Percentiles rank a stretch among this genome's conserved stretches.
Conservation (phyloP, 2,113 vertebrate genomes). For the Benitochromis conjunctus region DNA sequence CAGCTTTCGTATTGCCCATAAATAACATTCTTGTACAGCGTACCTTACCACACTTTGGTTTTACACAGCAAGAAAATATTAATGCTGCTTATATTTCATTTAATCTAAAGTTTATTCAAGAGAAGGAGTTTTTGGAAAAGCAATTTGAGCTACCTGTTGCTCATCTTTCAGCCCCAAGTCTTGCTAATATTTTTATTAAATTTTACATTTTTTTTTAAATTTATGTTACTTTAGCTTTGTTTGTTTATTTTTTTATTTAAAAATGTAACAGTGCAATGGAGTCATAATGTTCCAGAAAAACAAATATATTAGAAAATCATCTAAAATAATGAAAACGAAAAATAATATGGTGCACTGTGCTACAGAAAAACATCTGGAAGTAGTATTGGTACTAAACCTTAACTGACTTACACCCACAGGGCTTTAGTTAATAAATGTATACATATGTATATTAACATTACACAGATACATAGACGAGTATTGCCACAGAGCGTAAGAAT, state of each 20-base stretch:
- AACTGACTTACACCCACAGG: background rate
- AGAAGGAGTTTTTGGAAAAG: background rate
- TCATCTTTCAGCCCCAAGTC: background rate
- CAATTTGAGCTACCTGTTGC: background rate
- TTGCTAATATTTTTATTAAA: background rate
- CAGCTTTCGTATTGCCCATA: background rate
- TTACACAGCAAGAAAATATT: background rate
- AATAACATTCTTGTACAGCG: background rate
- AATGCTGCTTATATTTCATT: background rate
- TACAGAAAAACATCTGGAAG: background rate
- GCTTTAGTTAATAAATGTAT: background rate
- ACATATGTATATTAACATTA: background rate
- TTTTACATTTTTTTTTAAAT: background rate
- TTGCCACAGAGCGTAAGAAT: background rate
- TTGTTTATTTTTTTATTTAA: background rate
- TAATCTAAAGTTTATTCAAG: background rate
- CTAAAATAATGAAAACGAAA: background rate
- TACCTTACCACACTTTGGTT: background rate
- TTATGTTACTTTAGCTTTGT: background rate
- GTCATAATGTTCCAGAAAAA: background rate
- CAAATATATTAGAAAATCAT: background rate
- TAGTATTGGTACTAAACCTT: background rate
- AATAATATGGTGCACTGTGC: background rate
- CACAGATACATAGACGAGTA: background rate
- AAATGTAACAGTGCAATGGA: background rate